Conservation (phyloP, 2,888 invertebrate species). For the Choristoneura rosaceana region DNA sequence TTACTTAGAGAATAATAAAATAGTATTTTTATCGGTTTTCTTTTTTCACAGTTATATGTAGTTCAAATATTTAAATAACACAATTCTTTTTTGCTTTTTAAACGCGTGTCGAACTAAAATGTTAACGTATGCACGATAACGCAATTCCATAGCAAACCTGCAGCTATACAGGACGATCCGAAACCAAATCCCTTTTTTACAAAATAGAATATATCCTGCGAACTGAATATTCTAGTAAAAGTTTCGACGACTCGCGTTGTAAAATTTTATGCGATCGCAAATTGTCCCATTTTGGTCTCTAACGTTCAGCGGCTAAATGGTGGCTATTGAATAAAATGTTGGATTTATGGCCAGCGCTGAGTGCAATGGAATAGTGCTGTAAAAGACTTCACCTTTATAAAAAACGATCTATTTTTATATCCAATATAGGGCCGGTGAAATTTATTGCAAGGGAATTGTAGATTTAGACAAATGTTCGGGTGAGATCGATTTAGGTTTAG, state of each 20-base stretch:
- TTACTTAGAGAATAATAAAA: too few relatives aligned
- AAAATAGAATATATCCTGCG: constrained; percentile 33
- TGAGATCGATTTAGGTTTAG: constrained; percentile 1
- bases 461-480: constrained; percentile 24
- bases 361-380: constrained; percentile 37
- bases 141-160: neutral
- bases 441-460: constrained; percentile 32
- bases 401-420: constrained; percentile 33
- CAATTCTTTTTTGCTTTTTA: too few relatives aligned
- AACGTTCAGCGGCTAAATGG: constrained; percentile 40
- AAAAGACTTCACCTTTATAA: constrained; percentile 25
- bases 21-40: too few relatives aligned
- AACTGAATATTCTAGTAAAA: constrained; percentile 37
- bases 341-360: constrained; percentile 28
- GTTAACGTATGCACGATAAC: constrained; percentile 2
- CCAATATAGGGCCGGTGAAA: constrained; percentile 24
- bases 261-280: constrained; percentile 42
- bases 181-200: constrained; percentile 10
- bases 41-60: too few relatives aligned
- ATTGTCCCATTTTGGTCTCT: constrained; percentile 42
- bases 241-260: constrained; percentile 37
- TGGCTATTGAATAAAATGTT: constrained; percentile 41
- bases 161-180: neutral
- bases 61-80: too few relatives aligned
- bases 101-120: neutral